Evolutionary conservation across 2,113 vertebrate genomes (phyloP).

Genomic region (Himantopus leucocephalus): DNA sequence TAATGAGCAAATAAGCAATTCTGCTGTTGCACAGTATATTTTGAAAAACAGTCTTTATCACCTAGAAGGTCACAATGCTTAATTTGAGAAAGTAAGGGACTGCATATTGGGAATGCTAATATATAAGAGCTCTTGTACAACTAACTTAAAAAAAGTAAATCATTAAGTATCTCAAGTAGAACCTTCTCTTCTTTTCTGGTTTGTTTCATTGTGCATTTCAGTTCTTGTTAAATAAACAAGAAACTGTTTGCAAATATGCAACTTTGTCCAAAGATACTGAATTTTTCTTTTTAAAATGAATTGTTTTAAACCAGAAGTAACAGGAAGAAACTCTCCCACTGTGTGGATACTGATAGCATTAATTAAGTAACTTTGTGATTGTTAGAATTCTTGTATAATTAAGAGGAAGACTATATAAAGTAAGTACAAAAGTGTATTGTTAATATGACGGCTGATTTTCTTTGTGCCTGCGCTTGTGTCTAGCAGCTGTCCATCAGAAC

Average conservation of each 20-base stretch:
- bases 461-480: conserved; percentile 8
- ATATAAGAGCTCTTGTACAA: not conserved
- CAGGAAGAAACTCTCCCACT: not conserved
- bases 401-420: not conserved
- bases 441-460: conserved; percentile 1
- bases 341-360: not conserved
- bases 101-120: not conserved
- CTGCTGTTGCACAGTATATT: not conserved
- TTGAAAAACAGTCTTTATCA: not conserved
- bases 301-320: not conserved
- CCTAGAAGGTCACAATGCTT: not conserved
- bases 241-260: not conserved
- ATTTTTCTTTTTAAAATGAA: not conserved
- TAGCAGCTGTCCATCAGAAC: conserved; percentile 92
- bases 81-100: not conserved
- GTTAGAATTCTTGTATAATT: not conserved
- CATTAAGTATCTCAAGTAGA: not conserved
- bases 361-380: not conserved
- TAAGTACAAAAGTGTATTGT: not conserved
- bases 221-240: not conserved
- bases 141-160: not conserved
- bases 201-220: not conserved
- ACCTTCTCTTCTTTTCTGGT: not conserved
- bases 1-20: not conserved
- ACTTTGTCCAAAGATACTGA: not conserved